Evolutionary conservation across 1,140 invertebrate genomes (phyloP).

Genomic region (Stegodyphus dumicola): DNA sequence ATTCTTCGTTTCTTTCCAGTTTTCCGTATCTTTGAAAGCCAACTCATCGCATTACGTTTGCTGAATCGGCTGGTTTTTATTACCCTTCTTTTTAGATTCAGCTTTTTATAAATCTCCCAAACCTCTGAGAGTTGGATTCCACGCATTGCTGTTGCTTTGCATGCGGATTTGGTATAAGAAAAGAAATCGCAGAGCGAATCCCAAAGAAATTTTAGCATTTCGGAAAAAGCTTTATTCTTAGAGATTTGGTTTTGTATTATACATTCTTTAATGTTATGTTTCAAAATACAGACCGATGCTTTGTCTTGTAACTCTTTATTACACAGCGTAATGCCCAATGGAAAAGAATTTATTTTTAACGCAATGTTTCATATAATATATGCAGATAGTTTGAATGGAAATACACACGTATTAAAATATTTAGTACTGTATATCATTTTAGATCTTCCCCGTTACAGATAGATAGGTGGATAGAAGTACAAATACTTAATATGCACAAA

Average conservation of each 20-base stretch:
- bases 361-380: no score
- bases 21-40: constrained; percentile 31
- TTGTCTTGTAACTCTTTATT: background rate
- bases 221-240: constrained; percentile 14
- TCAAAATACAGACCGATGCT: background rate
- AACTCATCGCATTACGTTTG: constrained; percentile 13
- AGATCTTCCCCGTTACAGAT: no score
- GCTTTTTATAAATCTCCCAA: constrained; percentile 17
- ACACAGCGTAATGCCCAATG: no score
- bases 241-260: constrained; percentile 16
- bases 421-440: no score
- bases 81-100: constrained; percentile 3
- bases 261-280: constrained; percentile 2
- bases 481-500: no score
- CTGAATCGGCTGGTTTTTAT: constrained; percentile 30
- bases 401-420: no score
- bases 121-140: constrained; percentile 20
- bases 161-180: constrained; percentile 28
- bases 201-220: constrained; percentile 12
- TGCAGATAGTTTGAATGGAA: no score
- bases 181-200: constrained; percentile 15
- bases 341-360: no score
- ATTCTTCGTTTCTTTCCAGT: constrained; percentile 10
- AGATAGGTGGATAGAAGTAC: no score
- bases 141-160: constrained; percentile 17